These are phyloP conservation scores for Nebria brevicollis DNA, from an alignment of 2,888 invertebrate genomes.

Conservation along the genomic window DNA sequence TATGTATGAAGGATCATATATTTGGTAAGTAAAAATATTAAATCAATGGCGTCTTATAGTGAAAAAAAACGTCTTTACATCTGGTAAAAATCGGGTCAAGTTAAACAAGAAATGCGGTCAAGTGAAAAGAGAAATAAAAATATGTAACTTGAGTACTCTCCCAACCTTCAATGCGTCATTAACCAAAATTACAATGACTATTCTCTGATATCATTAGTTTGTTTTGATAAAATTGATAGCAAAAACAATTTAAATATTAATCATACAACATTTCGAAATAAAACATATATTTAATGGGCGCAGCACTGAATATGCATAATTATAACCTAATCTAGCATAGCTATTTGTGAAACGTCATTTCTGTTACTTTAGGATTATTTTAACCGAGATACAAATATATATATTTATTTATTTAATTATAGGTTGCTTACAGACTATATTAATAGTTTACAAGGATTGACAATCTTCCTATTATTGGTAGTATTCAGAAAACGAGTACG, in stretches of 20 bases:
- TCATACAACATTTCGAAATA: no score
- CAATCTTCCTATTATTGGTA: conserved; percentile 71
- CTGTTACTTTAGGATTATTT: not conserved
- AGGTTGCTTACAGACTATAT: conserved; percentile 70
- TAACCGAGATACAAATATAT: not conserved
- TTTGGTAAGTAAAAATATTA: conserved; percentile 56
- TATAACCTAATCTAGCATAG: no score
- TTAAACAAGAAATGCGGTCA: not conserved
- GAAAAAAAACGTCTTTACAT: not conserved
- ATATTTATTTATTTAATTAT: conserved; percentile 43
- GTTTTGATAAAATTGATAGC: no score
- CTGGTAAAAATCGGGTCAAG: not conserved
- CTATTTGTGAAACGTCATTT: no score
- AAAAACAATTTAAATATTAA: no score
- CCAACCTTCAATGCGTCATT: not conserved
- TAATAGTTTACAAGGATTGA: conserved; percentile 71
- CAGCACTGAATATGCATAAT: no score
- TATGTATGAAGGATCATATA: conserved; percentile 50
- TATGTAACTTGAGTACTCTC: not conserved
- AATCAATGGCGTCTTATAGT: no score
- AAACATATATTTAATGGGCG: no score
- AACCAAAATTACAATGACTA: not conserved
- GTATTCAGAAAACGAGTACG: conserved; percentile 67
- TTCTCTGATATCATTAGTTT: no score
- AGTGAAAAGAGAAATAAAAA: not conserved